Conservation (phyloP, 2,888 invertebrate species). For the Lithophane semibrunnea region DNA sequence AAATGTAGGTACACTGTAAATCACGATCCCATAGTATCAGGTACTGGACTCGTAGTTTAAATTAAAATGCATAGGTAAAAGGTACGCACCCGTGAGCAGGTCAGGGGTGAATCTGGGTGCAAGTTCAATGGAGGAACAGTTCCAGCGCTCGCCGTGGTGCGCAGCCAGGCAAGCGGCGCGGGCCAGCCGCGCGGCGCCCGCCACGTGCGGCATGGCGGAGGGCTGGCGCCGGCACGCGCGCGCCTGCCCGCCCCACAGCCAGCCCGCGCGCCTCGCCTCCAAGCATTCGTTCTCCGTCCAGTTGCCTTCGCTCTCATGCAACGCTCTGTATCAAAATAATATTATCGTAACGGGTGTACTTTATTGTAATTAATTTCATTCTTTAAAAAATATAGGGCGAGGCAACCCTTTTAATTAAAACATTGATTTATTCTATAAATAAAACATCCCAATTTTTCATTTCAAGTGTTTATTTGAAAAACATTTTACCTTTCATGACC, state of each 20-base stretch:
- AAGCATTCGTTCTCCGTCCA: slow-evolving; percentile 86
- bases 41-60: slow-evolving; percentile 52
- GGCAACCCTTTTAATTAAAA: slow-evolving; percentile 18
- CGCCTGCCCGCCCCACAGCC: slow-evolving; percentile 91
- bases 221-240: slow-evolving; percentile 92
- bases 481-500: slow-evolving; percentile 32
- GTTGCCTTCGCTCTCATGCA: slow-evolving; percentile 86
- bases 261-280: slow-evolving; percentile 86
- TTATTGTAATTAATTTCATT: slow-evolving; percentile 27
- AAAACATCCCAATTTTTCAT: slow-evolving; percentile 45
- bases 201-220: slow-evolving; percentile 94
- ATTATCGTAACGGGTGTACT: slow-evolving; percentile 28
- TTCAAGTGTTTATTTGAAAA: slow-evolving; percentile 58
- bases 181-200: slow-evolving; percentile 93
- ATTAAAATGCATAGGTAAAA: slow-evolving; percentile 35
- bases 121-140: slow-evolving; percentile 94
- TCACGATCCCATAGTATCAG: not conserved
- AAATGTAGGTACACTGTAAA: not conserved
- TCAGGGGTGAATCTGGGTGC: slow-evolving; percentile 95
- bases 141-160: slow-evolving; percentile 94
- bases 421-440: slow-evolving; percentile 45
- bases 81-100: slow-evolving; percentile 92
- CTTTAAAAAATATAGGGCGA: slow-evolving; percentile 21
- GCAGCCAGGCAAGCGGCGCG: slow-evolving; percentile 93
- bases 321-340: slow-evolving; percentile 74